Conservation (phyloP, 2,113 vertebrate species). For the Percina caprodes region DNA sequence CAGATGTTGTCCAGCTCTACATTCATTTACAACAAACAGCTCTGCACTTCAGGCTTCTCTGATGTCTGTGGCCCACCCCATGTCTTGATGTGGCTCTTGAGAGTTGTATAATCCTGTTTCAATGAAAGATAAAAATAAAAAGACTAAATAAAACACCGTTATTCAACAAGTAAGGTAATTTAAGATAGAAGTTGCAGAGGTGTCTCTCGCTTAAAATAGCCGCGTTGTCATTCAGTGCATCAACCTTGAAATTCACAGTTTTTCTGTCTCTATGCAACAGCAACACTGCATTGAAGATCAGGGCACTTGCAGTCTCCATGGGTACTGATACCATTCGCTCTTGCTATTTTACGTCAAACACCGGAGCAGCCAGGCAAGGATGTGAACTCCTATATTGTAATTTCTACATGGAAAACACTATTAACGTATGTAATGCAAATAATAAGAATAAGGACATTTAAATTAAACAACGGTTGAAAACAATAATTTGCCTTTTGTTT, state of each 20-base stretch:
- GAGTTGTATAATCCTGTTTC: constrained; percentile 59
- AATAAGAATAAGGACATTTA: background rate
- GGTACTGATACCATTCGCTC: constrained; percentile 66
- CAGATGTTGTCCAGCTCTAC: constrained; percentile 46
- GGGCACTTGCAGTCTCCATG: constrained; percentile 74
- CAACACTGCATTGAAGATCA: constrained; percentile 71
- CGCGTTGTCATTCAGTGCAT: constrained; percentile 71
- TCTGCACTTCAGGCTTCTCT: constrained; percentile 34
- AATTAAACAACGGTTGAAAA: background rate
- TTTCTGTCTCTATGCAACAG: constrained; percentile 76
- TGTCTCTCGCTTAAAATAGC: constrained; percentile 52
- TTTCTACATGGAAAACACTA: background rate
- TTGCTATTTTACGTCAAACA: constrained; percentile 62
- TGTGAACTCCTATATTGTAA: constrained; percentile 12
- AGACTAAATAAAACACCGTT: background rate
- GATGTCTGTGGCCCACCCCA: constrained; percentile 54
- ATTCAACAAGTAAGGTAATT: constrained; percentile 56
- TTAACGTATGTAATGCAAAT: background rate
- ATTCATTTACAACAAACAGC: constrained; percentile 30
- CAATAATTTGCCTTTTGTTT: background rate
- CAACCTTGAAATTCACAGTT: constrained; percentile 69
- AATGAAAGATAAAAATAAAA: background rate
- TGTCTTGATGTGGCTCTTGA: constrained; percentile 47
- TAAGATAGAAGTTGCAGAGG: background rate
- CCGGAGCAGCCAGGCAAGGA: constrained; percentile 30